Percentiles rank a stretch among this genome's conserved stretches.
Evolutionary conservation across 2,888 invertebrate species (phyloP).

Genomic region (Oxytorus armatus): DNA sequence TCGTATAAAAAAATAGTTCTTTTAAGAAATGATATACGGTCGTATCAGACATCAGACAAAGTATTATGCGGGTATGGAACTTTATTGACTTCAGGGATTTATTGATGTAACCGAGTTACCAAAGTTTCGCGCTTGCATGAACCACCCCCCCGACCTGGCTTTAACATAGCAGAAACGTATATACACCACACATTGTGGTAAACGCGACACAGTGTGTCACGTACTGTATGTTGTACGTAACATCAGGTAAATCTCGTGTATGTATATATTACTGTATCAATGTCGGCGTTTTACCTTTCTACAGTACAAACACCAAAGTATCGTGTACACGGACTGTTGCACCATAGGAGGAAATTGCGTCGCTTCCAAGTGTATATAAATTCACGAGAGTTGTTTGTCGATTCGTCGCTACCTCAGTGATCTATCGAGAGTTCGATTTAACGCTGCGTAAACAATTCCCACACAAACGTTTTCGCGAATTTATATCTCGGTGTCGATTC

Average conservation of each 20-base stretch:
- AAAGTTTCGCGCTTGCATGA: conserved; percentile 57
- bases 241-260: neutral
- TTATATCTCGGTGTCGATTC: conserved; percentile 44
- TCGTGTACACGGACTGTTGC: conserved; percentile 32
- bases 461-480: conserved; percentile 54
- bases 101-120: conserved; percentile 61
- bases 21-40: neutral
- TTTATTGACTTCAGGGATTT: conserved; percentile 65
- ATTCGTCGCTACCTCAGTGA: conserved; percentile 54
- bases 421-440: conserved; percentile 64
- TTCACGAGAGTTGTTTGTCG: conserved; percentile 63
- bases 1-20: neutral
- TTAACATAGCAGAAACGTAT: conserved; percentile 19
- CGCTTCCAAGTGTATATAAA: conserved; percentile 65
- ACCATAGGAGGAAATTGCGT: conserved; percentile 63
- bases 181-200: conserved; percentile 13
- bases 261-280: conserved; percentile 48
- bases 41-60: conserved; percentile 52
- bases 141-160: conserved; percentile 12
- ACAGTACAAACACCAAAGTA: conserved; percentile 39
- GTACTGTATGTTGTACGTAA: conserved; percentile 39
- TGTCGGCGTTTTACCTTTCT: conserved; percentile 24
- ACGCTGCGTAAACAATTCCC: conserved; percentile 34
- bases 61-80: conserved; percentile 58
- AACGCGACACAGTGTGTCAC: conserved; percentile 56